A percentile compares a stretch with the other conserved stretches of the same genome.
Evolutionary conservation across 2,113 vertebrate species (phyloP).

Genomic region (Atlantisia rogersi): DNA sequence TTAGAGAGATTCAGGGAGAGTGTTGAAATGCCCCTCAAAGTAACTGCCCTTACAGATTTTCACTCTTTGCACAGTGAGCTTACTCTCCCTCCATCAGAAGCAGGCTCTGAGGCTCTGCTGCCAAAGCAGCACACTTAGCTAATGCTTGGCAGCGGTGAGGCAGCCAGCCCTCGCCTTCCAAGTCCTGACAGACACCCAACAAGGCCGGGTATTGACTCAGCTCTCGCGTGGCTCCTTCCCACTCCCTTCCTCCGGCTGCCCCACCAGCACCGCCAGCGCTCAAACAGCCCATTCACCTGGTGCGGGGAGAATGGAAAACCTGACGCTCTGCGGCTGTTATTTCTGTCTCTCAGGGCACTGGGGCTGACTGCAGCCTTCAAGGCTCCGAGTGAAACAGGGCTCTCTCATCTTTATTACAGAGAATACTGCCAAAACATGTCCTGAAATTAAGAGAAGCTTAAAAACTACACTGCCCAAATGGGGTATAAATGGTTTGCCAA

Average conservation of each 20-base stretch:
- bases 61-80: background rate
- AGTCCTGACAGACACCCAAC: background rate
- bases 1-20: background rate
- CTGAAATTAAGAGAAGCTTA: background rate
- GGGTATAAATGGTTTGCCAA: too few relatives aligned
- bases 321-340: background rate
- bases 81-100: background rate
- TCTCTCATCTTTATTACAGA: background rate
- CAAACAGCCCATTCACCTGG: slow-evolving; percentile 60
- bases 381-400: background rate
- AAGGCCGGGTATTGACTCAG: background rate
- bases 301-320: background rate
- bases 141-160: background rate
- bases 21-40: background rate
- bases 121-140: background rate
- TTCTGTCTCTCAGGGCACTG: slow-evolving; percentile 1
- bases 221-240: background rate
- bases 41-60: background rate
- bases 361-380: background rate
- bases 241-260: background rate
- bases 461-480: background rate
- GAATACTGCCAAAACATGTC: slow-evolving; percentile 6
- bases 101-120: background rate
- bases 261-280: background rate
- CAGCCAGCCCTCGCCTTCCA: background rate